Conservation (phyloP, 2,797 vertebrate species). For the Paratrypauchen microcephalus region DNA sequence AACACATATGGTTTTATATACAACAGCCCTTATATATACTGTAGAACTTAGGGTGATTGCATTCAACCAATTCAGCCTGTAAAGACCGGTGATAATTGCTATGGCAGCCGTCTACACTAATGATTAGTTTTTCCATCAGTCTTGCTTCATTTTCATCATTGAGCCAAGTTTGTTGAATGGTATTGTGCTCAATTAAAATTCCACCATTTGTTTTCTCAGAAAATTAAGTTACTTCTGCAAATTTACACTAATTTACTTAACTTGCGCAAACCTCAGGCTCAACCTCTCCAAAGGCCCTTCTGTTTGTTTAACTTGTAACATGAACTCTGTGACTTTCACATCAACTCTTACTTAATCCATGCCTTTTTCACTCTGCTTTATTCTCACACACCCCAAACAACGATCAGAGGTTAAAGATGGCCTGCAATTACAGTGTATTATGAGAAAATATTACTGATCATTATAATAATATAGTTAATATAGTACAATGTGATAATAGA, state of each 20-base stretch:
- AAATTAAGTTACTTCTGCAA: slow-evolving; percentile 81
- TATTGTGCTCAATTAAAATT: slow-evolving; percentile 78
- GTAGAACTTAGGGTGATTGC: slow-evolving; percentile 8
- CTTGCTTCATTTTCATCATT: slow-evolving; percentile 67
- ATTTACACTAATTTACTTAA: slow-evolving; percentile 81
- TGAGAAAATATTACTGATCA: slow-evolving; percentile 15
- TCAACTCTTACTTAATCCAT: slow-evolving; percentile 45
- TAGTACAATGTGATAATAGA: neutral
- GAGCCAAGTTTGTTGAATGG: slow-evolving; percentile 51
- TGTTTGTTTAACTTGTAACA: slow-evolving; percentile 80
- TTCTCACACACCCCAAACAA: slow-evolving; percentile 36
- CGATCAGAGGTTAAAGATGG: slow-evolving; percentile 27
- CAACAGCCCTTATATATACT: neutral
- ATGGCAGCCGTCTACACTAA: slow-evolving; percentile 61
- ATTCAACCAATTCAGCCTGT: slow-evolving; percentile 29
- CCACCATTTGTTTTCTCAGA: slow-evolving; percentile 75
- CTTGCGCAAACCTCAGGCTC: slow-evolving; percentile 64
- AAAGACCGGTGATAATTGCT: slow-evolving; percentile 48
- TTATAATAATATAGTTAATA: neutral
- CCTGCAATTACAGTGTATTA: slow-evolving; percentile 49
- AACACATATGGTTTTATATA: neutral
- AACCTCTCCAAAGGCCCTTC: slow-evolving; percentile 54
- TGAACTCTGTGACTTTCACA: slow-evolving; percentile 67
- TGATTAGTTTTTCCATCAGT: slow-evolving; percentile 71
- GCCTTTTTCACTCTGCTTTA: slow-evolving; percentile 30